Evolutionary conservation across 2,888 invertebrate genomes (phyloP).

Genomic region (Nebria salina): DNA sequence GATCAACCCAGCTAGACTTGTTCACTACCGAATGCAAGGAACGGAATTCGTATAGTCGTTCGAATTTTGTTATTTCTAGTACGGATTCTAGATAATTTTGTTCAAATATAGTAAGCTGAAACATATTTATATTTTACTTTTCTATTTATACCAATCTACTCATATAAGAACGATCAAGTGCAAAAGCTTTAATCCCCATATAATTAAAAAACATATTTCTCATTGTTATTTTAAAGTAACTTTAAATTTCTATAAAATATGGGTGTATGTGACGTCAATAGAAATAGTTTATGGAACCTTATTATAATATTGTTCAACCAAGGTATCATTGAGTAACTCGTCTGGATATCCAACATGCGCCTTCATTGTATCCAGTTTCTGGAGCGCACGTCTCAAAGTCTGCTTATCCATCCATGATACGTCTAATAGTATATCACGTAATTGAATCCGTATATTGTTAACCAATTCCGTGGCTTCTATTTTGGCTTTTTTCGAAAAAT

Average conservation of each 20-base stretch:
- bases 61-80: conserved; percentile 61
- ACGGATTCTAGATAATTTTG: conserved; percentile 76
- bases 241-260: too few relatives aligned
- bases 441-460: conserved; percentile 57
- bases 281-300: conserved; percentile 16
- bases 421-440: conserved; percentile 54
- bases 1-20: conserved; percentile 80
- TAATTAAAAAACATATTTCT: too few relatives aligned
- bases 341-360: conserved; percentile 41
- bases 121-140: conserved; percentile 29
- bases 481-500: conserved; percentile 55
- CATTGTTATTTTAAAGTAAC: too few relatives aligned
- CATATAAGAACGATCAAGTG: too few relatives aligned
- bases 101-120: conserved; percentile 71
- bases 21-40: conserved; percentile 74
- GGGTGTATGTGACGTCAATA: background rate
- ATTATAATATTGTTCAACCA: conserved; percentile 39
- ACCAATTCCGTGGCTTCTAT: conserved; percentile 54
- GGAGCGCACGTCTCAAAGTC: conserved; percentile 55
- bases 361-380: conserved; percentile 52
- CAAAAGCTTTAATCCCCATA: too few relatives aligned
- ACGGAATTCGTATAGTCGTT: conserved; percentile 63
- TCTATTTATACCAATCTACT: too few relatives aligned
- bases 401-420: conserved; percentile 58
- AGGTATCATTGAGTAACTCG: conserved; percentile 34